Evolutionary conservation across 2,888 invertebrate species (phyloP), one percentile per base, ranked within the genome.

Genomic region (Cinara cedri): DNA sequence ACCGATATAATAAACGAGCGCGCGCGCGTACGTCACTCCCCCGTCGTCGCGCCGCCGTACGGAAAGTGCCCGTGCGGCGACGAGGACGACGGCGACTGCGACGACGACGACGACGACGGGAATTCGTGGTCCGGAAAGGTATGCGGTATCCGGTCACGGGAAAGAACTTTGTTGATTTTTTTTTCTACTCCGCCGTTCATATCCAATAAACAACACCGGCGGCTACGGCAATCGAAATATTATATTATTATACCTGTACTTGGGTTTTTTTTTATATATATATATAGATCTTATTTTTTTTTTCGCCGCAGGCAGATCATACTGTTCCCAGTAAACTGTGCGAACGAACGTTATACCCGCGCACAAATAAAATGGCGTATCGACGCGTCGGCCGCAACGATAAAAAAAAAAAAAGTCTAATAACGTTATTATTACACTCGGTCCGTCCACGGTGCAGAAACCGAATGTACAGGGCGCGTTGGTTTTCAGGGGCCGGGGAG

Each of bases 111-210:
- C 57, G 19, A 24, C 24, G 44, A 74, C 46, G 49, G 65, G 63
- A 75, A 54, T 65, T 54, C 75, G 75, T 74, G 75, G 75, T 75
- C 75, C 75, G 75, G 75, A 75, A 75, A 75, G 75, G 65, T 75
- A 75, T 75, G 75, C 65, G 75, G 75, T 51, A 65, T 74, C 63
- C 76, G 60, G 76, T 68, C 76, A 70, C 76, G 76, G 76, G 68
- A 76, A 76, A 63, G 51, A 74, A 74, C 72, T 63, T 63, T 62
- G 72, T 74, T n/a, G 49, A 63, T 74, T 74, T 74, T 72, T 55
- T 60, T 57, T 55, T 71, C n/a, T n/a, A n/a, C n/a, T 26, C 11
- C 34, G 3, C 34, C 34, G 34, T 34, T 44, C 44, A 46, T 57
- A 57, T 51, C 49, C 51, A 42, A 63, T 74, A 72, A 72, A 24